A percentile compares a stretch with the other conserved stretches of the same genome.
These are phyloP conservation scores for Stenotaenia linearis DNA, from an alignment of 2,888 invertebrate genomes.

Conservation along the genomic window DNA sequence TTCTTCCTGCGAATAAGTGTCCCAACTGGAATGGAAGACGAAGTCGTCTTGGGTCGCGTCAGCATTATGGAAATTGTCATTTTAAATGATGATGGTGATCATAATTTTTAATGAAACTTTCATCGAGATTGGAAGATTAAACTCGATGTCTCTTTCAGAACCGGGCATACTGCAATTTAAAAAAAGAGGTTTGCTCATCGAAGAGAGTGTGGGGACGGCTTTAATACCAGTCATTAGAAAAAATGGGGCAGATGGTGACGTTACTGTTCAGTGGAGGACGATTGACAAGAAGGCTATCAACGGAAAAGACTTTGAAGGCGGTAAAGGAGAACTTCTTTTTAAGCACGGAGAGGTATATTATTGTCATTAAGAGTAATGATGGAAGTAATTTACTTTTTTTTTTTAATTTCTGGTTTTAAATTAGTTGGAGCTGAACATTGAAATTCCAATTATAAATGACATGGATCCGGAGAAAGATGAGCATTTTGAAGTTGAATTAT, in stretches of 20 bases:
- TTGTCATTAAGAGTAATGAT: neutral
- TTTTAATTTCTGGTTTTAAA: neutral
- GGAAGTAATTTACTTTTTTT: neutral
- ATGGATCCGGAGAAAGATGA: conserved; percentile 57
- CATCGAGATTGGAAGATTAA: neutral
- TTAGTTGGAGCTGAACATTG: conserved; percentile 52
- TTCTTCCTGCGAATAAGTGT: conserved; percentile 55
- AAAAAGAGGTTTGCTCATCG: conserved; percentile 54
- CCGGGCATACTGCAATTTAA: conserved; percentile 55
- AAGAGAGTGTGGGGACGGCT: conserved; percentile 53
- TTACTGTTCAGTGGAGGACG: conserved; percentile 53
- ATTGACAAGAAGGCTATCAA: conserved; percentile 55
- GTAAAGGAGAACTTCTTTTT: conserved; percentile 51
- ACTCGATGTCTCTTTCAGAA: conserved; percentile 46
- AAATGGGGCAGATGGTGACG: conserved; percentile 55
- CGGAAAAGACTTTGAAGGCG: conserved; percentile 54
- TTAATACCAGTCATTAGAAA: conserved; percentile 50
- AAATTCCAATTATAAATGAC: conserved; percentile 55
- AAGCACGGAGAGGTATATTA: conserved; percentile 49
- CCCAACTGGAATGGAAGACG: conserved; percentile 42
- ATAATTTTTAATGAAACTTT: neutral
- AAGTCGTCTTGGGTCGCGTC: conserved; percentile 51
- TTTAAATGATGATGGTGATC: conserved; percentile 55
- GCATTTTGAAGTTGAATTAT: conserved; percentile 55
- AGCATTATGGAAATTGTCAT: conserved; percentile 57